Percentiles rank a stretch among this genome's conserved stretches.
These are phyloP conservation scores for Apamea epomidion DNA, from an alignment of 2,888 invertebrate species.

Conservation along the genomic window DNA sequence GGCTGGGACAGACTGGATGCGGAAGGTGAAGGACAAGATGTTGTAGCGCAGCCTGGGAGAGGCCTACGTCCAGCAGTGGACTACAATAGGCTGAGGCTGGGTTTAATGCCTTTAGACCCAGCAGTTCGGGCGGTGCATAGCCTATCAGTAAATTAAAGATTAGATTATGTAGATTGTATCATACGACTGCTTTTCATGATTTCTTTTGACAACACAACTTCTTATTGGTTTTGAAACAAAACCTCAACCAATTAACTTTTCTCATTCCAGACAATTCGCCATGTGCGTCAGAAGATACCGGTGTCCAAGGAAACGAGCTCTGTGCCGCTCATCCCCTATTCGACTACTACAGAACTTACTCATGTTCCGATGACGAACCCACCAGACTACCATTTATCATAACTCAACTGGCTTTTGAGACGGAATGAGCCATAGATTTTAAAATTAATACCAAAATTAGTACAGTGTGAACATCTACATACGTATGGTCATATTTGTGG, in stretches of 20 bases:
- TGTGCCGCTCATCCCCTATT: conserved; percentile 94
- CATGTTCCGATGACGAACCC: conserved; percentile 83
- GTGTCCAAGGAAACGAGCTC: conserved; percentile 93
- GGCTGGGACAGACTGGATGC: no score
- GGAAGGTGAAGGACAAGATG: no score
- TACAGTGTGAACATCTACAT: background rate
- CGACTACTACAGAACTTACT: conserved; percentile 94
- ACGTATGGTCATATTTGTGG: background rate
- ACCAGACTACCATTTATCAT: background rate
- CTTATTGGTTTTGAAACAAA: background rate
- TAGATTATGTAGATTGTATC: no score
- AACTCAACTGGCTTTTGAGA: background rate
- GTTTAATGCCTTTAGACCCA: background rate
- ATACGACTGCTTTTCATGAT: background rate
- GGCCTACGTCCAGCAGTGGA: no score
- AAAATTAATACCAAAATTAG: background rate
- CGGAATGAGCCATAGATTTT: background rate
- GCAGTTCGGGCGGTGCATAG: background rate
- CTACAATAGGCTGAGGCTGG: no score
- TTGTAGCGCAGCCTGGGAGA: no score
- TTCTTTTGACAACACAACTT: background rate
- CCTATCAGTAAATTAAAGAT: no score
- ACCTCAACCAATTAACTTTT: background rate
- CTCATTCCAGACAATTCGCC: conserved; percentile 88
- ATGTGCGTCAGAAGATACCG: conserved; percentile 94